These are phyloP conservation scores for Habroteleia sp. DNA, from an alignment of 2,888 invertebrate species.

Conservation along the genomic window DNA sequence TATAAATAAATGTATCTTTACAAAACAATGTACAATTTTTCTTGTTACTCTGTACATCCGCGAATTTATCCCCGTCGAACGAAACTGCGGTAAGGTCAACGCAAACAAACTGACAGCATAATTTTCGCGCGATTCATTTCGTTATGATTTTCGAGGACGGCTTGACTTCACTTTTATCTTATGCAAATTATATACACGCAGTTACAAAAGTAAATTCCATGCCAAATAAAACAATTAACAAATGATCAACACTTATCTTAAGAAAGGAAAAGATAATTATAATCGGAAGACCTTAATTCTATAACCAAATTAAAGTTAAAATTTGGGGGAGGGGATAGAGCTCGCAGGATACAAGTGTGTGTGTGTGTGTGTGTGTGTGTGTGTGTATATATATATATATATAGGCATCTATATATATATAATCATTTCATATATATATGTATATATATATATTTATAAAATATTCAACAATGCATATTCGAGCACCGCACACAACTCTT, in stretches of 20 bases:
- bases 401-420: background rate
- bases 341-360: constrained; percentile 41
- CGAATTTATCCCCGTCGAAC: constrained; percentile 42
- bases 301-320: constrained; percentile 26
- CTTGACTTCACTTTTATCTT: constrained; percentile 7
- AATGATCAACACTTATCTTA: constrained; percentile 29
- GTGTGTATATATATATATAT: constrained; percentile 29
- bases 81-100: constrained; percentile 33
- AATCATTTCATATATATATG: constrained; percentile 14
- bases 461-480: constrained; percentile 74
- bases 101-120: background rate
- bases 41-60: constrained; percentile 51
- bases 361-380: constrained; percentile 9
- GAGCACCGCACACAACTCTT: constrained; percentile 68
- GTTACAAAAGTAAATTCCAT: constrained; percentile 31
- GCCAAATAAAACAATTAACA: constrained; percentile 42
- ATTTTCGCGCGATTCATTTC: constrained; percentile 15
- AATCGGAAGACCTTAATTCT: constrained; percentile 31
- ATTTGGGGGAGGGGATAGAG: constrained; percentile 47
- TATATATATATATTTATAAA: constrained; percentile 69
- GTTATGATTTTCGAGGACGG: constrained; percentile 38
- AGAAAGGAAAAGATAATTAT: constrained; percentile 20
- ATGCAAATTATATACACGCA: constrained; percentile 37
- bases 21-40: constrained; percentile 75
- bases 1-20: constrained; percentile 80